Evolutionary conservation across 2,797 vertebrate genomes (phyloP).

Genomic region (Sebastes iracundus): DNA sequence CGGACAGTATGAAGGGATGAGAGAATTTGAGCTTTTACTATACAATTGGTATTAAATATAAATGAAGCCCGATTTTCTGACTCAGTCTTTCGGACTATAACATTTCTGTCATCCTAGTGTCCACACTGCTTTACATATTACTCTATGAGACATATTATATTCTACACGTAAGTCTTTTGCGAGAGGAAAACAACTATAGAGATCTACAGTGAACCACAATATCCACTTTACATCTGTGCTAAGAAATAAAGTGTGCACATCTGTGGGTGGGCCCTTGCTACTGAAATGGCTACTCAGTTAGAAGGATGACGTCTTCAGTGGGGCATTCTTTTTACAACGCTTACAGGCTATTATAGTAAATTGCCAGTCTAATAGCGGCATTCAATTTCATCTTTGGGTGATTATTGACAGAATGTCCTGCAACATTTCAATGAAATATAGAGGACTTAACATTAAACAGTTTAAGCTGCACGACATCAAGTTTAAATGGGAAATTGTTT

Average conservation of each 20-base stretch:
- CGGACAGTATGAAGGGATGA: background rate
- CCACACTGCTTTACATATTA: background rate
- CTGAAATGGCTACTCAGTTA: conserved; percentile 12
- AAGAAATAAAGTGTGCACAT: background rate
- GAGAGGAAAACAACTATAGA: background rate
- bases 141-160: background rate
- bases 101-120: background rate
- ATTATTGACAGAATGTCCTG: conserved; percentile 42
- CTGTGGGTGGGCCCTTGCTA: background rate
- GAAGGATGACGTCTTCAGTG: background rate
- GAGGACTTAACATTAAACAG: conserved; percentile 13
- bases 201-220: background rate
- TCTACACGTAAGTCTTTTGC: background rate
- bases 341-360: conserved; percentile 16
- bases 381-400: conserved; percentile 23
- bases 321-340: background rate
- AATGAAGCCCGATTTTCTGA: background rate
- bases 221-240: background rate
- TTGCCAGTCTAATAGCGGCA: conserved; percentile 12
- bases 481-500: conserved; percentile 35
- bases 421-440: conserved; percentile 14
- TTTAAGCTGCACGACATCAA: conserved; percentile 23
- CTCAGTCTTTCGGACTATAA: background rate
- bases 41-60: background rate
- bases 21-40: background rate